Evolutionary conservation across 2,113 vertebrate species (phyloP).

Genomic region (Lepus timidus): DNA sequence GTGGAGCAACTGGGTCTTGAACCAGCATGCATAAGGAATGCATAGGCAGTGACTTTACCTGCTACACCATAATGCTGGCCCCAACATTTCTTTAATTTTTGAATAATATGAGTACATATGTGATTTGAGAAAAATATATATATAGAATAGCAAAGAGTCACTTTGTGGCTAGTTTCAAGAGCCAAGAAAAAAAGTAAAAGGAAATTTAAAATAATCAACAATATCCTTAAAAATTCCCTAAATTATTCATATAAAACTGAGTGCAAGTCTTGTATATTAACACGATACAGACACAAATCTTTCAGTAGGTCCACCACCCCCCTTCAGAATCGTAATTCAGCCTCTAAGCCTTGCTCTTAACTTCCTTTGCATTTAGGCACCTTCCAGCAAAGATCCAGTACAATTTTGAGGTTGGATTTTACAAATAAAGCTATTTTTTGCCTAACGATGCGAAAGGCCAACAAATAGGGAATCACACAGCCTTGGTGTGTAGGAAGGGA

Average conservation of each 20-base stretch:
- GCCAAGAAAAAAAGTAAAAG: not conserved
- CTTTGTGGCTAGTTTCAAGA: not conserved
- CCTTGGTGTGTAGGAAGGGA: not conserved
- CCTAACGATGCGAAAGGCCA: not conserved
- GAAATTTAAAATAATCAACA: constrained; percentile 53
- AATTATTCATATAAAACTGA: not conserved
- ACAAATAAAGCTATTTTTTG: not conserved
- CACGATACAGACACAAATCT: not conserved
- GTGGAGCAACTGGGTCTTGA: no score
- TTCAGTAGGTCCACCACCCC: not conserved
- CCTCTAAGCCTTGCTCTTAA: not conserved
- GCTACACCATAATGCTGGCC: no score
- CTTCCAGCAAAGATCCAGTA: not conserved
- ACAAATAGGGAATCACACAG: not conserved
- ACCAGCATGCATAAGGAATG: no score
- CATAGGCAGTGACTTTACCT: no score
- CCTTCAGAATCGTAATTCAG: not conserved
- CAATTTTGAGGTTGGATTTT: not conserved
- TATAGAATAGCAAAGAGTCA: not conserved
- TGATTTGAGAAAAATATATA: not conserved
- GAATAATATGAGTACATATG: not conserved
- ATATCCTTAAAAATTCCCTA: not conserved
- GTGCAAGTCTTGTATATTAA: not conserved
- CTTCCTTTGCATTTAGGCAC: not conserved
- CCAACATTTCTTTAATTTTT: not conserved